Conservation (phyloP, 2,888 invertebrate species). For the Pseudolycoriella hygida region DNA sequence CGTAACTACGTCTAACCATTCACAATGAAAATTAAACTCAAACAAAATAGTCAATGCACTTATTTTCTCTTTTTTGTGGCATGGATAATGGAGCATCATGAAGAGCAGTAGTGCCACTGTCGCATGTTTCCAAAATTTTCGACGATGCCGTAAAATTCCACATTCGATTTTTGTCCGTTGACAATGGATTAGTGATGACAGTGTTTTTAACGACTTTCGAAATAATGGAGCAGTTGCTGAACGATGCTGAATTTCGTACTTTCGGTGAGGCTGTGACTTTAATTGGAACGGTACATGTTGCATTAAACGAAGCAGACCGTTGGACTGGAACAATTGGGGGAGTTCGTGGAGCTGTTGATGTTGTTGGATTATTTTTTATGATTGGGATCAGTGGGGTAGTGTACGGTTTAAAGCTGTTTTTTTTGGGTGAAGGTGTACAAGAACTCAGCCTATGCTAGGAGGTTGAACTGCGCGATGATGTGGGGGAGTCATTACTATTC, state of each 20-base stretch:
- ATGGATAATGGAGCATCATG: background rate
- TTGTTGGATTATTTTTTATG: background rate
- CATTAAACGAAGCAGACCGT: constrained; percentile 5
- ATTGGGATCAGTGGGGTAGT: background rate
- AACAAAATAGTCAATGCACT: constrained; percentile 3
- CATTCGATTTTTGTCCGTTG: background rate
- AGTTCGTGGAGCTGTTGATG: background rate
- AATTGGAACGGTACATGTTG: constrained; percentile 4
- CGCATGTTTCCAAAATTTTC: background rate
- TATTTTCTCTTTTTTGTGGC: background rate
- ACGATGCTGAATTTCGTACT: constrained; percentile 5
- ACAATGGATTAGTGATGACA: background rate
- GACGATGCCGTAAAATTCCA: background rate
- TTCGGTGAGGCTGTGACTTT: constrained; percentile 4
- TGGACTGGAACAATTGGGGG: background rate
- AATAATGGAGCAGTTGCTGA: constrained; percentile 2
- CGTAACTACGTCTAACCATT: too few relatives aligned
- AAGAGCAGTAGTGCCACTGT: background rate
- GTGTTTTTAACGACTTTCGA: background rate
- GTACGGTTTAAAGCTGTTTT: background rate
- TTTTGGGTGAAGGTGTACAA: background rate
- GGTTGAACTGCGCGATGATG: background rate
- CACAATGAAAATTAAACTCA: background rate
- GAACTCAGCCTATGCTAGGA: background rate
- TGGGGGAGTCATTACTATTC: background rate